A percentile compares a stretch with the other conserved stretches of the same genome.
Conservation (phyloP, 1,140 invertebrate genomes). For the Dreissena polymorpha region DNA sequence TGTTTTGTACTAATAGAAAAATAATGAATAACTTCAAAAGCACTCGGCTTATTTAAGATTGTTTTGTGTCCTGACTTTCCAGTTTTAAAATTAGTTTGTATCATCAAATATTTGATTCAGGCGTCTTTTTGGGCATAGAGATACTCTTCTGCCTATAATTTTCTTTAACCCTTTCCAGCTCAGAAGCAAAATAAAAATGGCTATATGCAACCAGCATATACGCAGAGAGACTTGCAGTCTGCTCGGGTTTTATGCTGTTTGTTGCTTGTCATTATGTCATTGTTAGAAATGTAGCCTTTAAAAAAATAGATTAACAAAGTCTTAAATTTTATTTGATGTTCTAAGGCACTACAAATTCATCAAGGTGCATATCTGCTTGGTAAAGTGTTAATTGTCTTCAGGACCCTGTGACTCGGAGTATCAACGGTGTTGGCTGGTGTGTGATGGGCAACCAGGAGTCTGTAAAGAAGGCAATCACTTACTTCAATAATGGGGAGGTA, state of each 20-base stretch:
- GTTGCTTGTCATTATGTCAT: no score
- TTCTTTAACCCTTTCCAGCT: not conserved
- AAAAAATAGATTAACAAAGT: not conserved
- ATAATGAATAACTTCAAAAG: no score
- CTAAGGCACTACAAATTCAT: no score
- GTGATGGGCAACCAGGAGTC: constrained; percentile 67
- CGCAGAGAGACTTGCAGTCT: no score
- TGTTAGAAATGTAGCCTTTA: not conserved
- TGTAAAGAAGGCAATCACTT: constrained; percentile 67
- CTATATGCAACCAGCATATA: no score
- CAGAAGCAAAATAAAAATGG: no score
- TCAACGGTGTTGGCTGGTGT: constrained; percentile 69
- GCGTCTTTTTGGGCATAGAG: not conserved
- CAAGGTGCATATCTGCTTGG: not conserved
- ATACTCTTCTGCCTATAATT: not conserved
- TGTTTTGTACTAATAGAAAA: no score
- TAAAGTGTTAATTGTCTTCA: no score
- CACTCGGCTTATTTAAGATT: no score
- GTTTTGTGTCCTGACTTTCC: no score
- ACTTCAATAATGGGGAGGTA: constrained; percentile 69
- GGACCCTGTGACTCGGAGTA: constrained; percentile 69
- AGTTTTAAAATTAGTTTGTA: no score
- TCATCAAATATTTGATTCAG: not conserved
- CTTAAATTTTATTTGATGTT: not conserved
- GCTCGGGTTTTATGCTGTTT: no score